Conservation (phyloP, 2,797 vertebrate genomes). For the Craterocephalus amniculus region DNA sequence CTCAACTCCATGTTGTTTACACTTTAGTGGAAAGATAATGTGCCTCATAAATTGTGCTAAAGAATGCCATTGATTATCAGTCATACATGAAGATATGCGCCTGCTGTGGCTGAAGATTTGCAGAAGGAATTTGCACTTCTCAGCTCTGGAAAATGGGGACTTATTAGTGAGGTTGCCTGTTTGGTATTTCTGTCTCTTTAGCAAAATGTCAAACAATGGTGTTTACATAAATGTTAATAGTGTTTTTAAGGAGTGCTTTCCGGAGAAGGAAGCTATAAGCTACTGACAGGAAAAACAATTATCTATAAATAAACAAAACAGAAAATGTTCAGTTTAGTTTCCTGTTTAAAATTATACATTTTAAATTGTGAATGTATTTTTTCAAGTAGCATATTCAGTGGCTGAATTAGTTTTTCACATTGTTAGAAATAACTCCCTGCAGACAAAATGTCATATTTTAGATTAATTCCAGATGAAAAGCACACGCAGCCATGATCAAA, state of each 20-base stretch:
- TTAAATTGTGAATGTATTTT: conserved; percentile 8
- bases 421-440: conserved; percentile 23
- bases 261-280: conserved; percentile 7
- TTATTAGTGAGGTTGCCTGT: conserved; percentile 39
- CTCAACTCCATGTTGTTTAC: conserved; percentile 5
- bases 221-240: conserved; percentile 34
- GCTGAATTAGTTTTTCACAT: conserved; percentile 17
- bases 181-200: conserved; percentile 43
- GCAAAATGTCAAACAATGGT: conserved; percentile 55
- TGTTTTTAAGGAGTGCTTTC: conserved; percentile 1
- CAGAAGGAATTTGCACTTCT: conserved; percentile 37
- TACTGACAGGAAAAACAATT: not conserved
- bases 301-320: not conserved
- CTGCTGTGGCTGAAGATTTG: conserved; percentile 22
- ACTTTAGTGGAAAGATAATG: conserved; percentile 30
- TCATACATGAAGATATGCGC: conserved; percentile 34
- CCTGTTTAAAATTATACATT: conserved; percentile 4
- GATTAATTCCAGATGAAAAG: conserved; percentile 59
- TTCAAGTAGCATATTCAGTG: conserved; percentile 6
- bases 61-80: conserved; percentile 57
- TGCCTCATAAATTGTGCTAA: conserved; percentile 44
- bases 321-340: conserved; percentile 13
- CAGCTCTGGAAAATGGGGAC: conserved; percentile 45
- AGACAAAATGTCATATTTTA: conserved; percentile 47
- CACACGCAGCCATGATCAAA: conserved; percentile 53